Evolutionary conservation across 2,888 invertebrate species (phyloP).

Genomic region (Rambutsinella grinnellia): DNA sequence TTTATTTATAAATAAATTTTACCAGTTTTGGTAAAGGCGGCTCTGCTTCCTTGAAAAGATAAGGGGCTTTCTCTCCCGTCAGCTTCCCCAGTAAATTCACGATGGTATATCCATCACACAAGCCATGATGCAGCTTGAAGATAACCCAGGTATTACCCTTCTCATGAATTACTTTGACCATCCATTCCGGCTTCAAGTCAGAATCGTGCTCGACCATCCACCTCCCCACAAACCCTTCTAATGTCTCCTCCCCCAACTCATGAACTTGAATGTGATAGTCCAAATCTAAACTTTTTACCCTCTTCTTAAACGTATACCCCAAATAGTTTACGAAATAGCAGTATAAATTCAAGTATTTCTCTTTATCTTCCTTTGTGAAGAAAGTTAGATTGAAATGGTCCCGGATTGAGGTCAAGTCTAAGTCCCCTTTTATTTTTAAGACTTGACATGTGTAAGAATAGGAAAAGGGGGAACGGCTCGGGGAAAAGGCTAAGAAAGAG

Average conservation of each 20-base stretch:
- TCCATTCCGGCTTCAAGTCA: conserved; percentile 4
- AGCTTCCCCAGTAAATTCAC: conserved; percentile 44
- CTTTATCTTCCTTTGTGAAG: conserved; percentile 1
- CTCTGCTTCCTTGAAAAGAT: conserved; percentile 30
- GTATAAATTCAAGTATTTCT: conserved; percentile 33
- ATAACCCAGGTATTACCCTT: conserved; percentile 5
- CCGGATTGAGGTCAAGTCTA: conserved; percentile 21
- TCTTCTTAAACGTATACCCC: conserved; percentile 32
- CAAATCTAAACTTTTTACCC: conserved; percentile 17
- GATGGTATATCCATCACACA: conserved; percentile 49
- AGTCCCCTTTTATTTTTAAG: conserved; percentile 12
- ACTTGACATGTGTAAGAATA: conserved; percentile 13
- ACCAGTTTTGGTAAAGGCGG: neutral
- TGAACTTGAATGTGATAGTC: conserved; percentile 26
- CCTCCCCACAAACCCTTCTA: conserved; percentile 41
- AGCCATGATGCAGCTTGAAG: conserved; percentile 48
- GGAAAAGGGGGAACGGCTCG: neutral
- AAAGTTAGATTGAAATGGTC: conserved; percentile 35
- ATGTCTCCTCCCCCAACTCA: conserved; percentile 11
- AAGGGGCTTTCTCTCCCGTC: conserved; percentile 31
- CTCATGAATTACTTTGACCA: conserved; percentile 23
- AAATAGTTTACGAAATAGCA: conserved; percentile 39
- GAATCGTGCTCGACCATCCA: conserved; percentile 38
- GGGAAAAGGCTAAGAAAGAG: neutral
- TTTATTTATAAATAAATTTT: too few relatives aligned